Base-by-base conservation (phyloP, 1,140 invertebrate species). In the Cataglyphis hispanica region DNA sequence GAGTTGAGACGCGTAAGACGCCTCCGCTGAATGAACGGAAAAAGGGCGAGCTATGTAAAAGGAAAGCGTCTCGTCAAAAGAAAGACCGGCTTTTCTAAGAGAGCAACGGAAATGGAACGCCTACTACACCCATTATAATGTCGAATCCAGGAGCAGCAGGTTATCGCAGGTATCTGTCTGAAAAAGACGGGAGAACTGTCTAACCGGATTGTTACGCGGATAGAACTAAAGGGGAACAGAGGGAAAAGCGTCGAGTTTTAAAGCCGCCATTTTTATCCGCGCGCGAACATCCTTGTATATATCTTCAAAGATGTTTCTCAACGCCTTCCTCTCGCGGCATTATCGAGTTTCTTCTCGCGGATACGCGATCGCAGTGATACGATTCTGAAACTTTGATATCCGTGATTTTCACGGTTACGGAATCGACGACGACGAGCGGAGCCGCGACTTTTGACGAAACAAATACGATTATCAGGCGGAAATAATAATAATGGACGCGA, bases 81-180 rank as follows among this genome's bases (percentile, higher is more conserved):
- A 61, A 67, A 67, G 56, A 61, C 22, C 8, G 53, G 13, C 40
- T 56, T 80, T 85, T 69, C 74, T 81, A 43, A 85, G 84, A 85
- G 64, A 85, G 75, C 60, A 67, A 22, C 81, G 81, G 86, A 87
- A 87, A 87, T 87, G 86, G 86, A 67, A 87, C 70, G 70, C 81
- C 86, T 84, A 75, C 64, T 53, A 27, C 46, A 46, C 53, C 81
- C 81, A 76, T 85, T 87, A 81, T 87, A 85, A 87, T 87, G 84
- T 87, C 81, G 81, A 87, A 87, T 87, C 86, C 86, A 85, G 69
- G 63, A 87, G 56, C 40, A 66, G 34, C 67, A 87, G 86, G 86
- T 85, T 87, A 86, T 86, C 83, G 78, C 67, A 64, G 67, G 58
- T 81, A 85, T 80, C 74, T 85, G 80, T 67, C 63, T 53, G 78